These are phyloP conservation scores for Egretta garzetta DNA, from an alignment of 2,113 vertebrate species.

Conservation along the genomic window DNA sequence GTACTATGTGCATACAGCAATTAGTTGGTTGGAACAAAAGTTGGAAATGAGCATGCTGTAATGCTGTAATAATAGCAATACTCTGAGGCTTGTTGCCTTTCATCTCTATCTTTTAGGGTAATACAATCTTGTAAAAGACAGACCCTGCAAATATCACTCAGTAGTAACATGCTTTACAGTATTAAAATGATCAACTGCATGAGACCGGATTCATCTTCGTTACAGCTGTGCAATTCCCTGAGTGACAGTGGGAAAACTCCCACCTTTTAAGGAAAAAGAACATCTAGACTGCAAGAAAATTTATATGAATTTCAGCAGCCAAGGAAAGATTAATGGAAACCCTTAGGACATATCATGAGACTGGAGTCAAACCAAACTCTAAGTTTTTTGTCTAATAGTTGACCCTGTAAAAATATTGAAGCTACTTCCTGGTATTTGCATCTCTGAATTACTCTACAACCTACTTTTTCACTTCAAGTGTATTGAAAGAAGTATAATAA, in stretches of 20 bases:
- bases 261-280: not conserved
- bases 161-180: not conserved
- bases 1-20: not conserved
- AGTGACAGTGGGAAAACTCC: not conserved
- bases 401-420: not conserved
- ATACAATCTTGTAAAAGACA: not conserved
- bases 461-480: not conserved
- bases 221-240: not conserved
- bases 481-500: not conserved
- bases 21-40: conserved; percentile 7
- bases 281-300: not conserved
- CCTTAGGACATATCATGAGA: not conserved
- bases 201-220: not conserved
- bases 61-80: not conserved
- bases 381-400: not conserved
- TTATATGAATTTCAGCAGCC: not conserved
- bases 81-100: not conserved
- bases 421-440: not conserved
- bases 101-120: not conserved
- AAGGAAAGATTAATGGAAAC: not conserved
- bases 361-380: not conserved
- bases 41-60: not conserved
- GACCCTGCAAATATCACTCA: not conserved
- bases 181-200: not conserved
- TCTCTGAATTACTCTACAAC: not conserved